phyloP scores from a whole-genome alignment of 1,140 invertebrate species.

The Halictus rubicundus region DNA sequence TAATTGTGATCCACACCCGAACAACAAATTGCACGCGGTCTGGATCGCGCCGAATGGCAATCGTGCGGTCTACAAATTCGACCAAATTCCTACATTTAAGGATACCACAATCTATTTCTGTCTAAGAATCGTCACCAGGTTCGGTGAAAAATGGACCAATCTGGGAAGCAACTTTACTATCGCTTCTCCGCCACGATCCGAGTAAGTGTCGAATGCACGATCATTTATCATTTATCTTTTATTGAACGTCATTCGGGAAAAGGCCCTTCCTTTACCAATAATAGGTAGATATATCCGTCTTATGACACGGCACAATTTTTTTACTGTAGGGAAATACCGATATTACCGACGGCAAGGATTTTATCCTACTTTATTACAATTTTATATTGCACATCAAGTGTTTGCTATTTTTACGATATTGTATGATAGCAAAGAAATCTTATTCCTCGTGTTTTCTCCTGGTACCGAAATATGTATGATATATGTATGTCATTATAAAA shows the following conservation, averaged over 20 bases:
- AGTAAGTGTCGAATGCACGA: constrained; percentile 46
- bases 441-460: not conserved
- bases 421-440: not conserved
- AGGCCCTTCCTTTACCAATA: not conserved
- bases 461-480: not conserved
- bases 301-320: constrained; percentile 22
- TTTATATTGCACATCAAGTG: not conserved
- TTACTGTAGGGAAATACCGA: constrained; percentile 1
- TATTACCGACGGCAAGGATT: constrained; percentile 8
- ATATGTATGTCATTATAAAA: too few species aligned
- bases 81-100: constrained; percentile 60
- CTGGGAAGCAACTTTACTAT: constrained; percentile 67
- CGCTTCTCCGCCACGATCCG: constrained; percentile 9
- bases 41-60: constrained; percentile 42
- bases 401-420: not conserved
- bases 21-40: constrained; percentile 50
- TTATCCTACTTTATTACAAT: not conserved
- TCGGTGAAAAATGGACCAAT: constrained; percentile 64
- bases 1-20: constrained; percentile 38
- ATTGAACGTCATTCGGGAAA: not conserved
- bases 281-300: constrained; percentile 2
- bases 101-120: constrained; percentile 74
- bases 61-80: constrained; percentile 62
- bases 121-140: constrained; percentile 52
- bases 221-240: not conserved